Conservation (phyloP, 2,797 vertebrate species). For the Propithecus perrieri region DNA sequence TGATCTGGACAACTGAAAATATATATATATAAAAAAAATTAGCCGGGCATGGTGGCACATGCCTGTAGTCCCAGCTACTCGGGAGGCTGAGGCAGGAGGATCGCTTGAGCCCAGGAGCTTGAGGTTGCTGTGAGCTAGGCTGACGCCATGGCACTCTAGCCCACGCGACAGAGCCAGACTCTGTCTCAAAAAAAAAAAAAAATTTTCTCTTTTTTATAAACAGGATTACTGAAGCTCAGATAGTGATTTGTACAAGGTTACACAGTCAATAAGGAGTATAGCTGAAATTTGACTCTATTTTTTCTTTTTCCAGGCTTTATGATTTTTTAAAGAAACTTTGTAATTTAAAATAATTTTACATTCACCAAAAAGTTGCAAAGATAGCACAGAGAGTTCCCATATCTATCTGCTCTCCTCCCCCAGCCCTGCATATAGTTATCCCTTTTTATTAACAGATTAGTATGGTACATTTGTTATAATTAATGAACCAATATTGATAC, state of each 20-base stretch:
- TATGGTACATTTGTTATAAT: not conserved
- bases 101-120: no score
- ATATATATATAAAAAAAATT: no score
- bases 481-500: not conserved
- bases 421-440: not conserved
- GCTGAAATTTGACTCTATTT: conserved; percentile 16
- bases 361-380: not conserved
- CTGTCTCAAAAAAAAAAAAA: conserved; percentile 6
- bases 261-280: not conserved
- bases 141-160: no score
- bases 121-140: no score
- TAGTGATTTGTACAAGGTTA: not conserved
- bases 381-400: not conserved
- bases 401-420: not conserved
- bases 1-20: no score
- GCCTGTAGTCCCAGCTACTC: no score
- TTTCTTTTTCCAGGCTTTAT: not conserved
- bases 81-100: no score
- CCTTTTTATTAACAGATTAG: not conserved
- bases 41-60: no score
- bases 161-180: no score
- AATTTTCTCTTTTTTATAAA: not conserved
- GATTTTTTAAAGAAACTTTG: not conserved
- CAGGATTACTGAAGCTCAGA: not conserved
- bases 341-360: conserved; percentile 32